Evolutionary conservation across 2,113 vertebrate genomes (phyloP), one percentile per base, ranked within the genome.

Genomic region (Dinomys branickii): DNA sequence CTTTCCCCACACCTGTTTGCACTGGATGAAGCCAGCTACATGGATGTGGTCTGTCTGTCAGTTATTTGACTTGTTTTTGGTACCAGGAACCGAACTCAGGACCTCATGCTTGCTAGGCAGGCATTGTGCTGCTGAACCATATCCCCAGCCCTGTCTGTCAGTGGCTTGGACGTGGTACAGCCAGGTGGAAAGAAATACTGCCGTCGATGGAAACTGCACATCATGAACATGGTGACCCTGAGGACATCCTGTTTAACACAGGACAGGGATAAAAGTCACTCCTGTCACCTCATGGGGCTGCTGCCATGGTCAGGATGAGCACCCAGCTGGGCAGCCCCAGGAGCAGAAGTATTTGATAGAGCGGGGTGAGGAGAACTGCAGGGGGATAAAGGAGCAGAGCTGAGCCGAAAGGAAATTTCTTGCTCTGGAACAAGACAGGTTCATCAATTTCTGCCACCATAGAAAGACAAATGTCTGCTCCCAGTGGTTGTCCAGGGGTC

Each of bases 71-170:
- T n/a, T n/a, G n/a, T n/a, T n/a, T n/a, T n/a, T n/a, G n/a, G n/a
- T n/a, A n/a, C n/a, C n/a, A n/a, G n/a, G n/a, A n/a, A n/a, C n/a
- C n/a, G n/a, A n/a, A n/a, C n/a, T n/a, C n/a, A n/a, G n/a, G n/a
- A n/a, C n/a, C n/a, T n/a, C n/a, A n/a, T n/a, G n/a, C n/a, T n/a
- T n/a, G n/a, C n/a, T n/a, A n/a, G n/a, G n/a, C n/a, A n/a, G n/a
- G n/a, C n/a, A n/a, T n/a, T n/a, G n/a, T n/a, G n/a, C n/a, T n/a
- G n/a, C n/a, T n/a, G n/a, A n/a, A n/a, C n/a, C n/a, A n/a, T n/a
- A n/a, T n/a, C n/a, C n/a, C n/a, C n/a, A n/a, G n/a, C n/a, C n/a
- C 71, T 0, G 17, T 30, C 75, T 41, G 0, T 1, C 0, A 1
- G 1, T 33, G 28, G 20, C 7, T 22, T 41, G 61, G 63, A 58